Evolutionary conservation across 2,113 vertebrate species (phyloP).

Genomic region (Platanista minor): DNA sequence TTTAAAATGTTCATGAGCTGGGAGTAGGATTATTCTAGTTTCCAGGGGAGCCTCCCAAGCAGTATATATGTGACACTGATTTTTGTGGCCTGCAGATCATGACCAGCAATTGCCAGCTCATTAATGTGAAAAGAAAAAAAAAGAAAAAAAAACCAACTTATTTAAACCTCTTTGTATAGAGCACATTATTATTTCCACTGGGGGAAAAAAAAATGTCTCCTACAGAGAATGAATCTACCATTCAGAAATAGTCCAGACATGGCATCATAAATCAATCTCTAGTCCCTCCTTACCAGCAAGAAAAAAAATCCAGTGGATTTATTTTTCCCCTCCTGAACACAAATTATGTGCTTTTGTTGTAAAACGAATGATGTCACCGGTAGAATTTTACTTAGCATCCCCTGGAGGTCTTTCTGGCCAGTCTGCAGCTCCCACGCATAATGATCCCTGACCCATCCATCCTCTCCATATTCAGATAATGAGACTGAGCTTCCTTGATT

Average conservation of each 20-base stretch:
- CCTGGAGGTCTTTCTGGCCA: not conserved
- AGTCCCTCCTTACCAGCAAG: not conserved
- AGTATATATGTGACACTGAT: not conserved
- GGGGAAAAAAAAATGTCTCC: not conserved
- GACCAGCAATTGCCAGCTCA: slow-evolving; percentile 69
- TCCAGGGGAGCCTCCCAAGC: slow-evolving; percentile 41
- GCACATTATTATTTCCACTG: slow-evolving; percentile 4
- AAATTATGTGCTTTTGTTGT: fast-evolving
- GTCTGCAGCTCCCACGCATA: not conserved
- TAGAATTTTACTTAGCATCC: not conserved
- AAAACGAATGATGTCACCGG: fast-evolving
- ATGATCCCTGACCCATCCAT: not conserved
- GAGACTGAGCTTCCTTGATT: not conserved
- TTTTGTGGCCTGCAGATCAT: slow-evolving; percentile 44
- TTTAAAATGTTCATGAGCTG: slow-evolving; percentile 58
- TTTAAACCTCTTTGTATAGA: slow-evolving; percentile 34
- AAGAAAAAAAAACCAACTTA: fast-evolving
- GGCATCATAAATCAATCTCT: not conserved
- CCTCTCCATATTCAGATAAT: fast-evolving
- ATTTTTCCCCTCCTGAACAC: not conserved
- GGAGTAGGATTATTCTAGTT: slow-evolving; percentile 53
- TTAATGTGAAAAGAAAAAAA: not conserved
- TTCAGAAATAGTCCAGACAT: not conserved
- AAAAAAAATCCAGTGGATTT: not conserved
- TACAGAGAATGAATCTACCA: not conserved